These are phyloP conservation scores for Drosophila lutescens DNA, from an alignment of 2,888 invertebrate genomes.

Conservation along the genomic window DNA sequence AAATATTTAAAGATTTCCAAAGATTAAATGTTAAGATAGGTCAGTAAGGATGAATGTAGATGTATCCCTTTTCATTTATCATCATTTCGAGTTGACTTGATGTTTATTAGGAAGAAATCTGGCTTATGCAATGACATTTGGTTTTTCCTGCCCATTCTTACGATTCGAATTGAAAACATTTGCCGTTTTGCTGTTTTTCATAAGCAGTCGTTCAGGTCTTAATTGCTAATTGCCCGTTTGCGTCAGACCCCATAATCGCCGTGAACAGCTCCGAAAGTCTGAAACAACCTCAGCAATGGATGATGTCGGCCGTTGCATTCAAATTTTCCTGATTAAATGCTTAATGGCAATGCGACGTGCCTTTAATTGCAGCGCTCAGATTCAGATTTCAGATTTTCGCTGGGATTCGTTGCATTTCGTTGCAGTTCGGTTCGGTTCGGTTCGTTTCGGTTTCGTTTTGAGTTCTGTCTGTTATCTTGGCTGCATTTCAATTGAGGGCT, in stretches of 20 bases:
- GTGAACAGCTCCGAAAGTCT: not conserved
- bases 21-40: no score
- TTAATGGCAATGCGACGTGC: constrained; percentile 76
- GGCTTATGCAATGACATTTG: constrained; percentile 16
- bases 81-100: not conserved
- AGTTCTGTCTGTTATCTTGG: constrained; percentile 53
- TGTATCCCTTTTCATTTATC: no score
- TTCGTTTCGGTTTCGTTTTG: not conserved
- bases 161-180: constrained; percentile 24
- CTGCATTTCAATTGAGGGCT: constrained; percentile 62
- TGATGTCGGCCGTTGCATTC: constrained; percentile 61
- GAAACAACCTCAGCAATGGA: constrained; percentile 16
- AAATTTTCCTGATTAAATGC: constrained; percentile 73
- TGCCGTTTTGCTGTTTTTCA: not conserved
- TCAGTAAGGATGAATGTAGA: no score
- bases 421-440: not conserved
- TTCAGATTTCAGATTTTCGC: not conserved
- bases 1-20: no score
- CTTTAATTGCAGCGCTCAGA: constrained; percentile 58
- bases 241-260: constrained; percentile 51
- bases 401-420: constrained; percentile 5
- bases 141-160: constrained; percentile 9
- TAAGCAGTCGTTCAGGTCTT: constrained; percentile 43
- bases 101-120: not conserved
- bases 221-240: constrained; percentile 74